Percentiles rank a stretch among this genome's conserved stretches.
Evolutionary conservation across 2,888 invertebrate species (phyloP).

Genomic region (Protonemura montana): DNA sequence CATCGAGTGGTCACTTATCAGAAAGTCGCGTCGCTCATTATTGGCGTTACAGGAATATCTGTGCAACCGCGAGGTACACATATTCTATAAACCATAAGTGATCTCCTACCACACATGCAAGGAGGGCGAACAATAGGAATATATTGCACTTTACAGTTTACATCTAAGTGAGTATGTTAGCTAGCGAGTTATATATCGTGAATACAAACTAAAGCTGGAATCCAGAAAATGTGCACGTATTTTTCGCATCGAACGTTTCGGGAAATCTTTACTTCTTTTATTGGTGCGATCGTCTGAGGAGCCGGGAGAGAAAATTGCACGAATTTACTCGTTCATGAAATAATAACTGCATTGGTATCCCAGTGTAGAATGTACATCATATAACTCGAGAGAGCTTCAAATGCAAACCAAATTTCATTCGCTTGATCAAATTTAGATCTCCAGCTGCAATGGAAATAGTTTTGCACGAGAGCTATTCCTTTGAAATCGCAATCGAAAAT

Average conservation of each 20-base stretch:
- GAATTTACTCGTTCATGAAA: background rate
- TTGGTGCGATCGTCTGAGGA: background rate
- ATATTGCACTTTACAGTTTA: background rate
- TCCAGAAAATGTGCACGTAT: slow-evolving; percentile 7
- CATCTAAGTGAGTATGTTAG: background rate
- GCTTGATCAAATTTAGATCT: background rate
- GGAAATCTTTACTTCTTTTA: background rate
- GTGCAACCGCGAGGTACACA: no score
- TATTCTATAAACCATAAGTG: no score
- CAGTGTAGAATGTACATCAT: background rate
- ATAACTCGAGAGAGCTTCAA: background rate
- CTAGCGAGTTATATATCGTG: background rate
- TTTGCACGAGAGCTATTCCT: background rate
- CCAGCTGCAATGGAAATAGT: background rate
- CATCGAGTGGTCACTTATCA: background rate
- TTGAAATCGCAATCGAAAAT: slow-evolving; percentile 1
- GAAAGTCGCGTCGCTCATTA: background rate
- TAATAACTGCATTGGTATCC: background rate
- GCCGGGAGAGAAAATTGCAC: background rate
- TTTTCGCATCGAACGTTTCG: slow-evolving; percentile 1
- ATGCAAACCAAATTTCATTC: slow-evolving; percentile 7
- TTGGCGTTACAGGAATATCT: background rate
- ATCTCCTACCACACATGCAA: no score
- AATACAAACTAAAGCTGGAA: background rate
- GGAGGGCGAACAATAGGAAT: background rate